Conservation (phyloP, 2,113 vertebrate species). For the Hypanus sabinus region DNA sequence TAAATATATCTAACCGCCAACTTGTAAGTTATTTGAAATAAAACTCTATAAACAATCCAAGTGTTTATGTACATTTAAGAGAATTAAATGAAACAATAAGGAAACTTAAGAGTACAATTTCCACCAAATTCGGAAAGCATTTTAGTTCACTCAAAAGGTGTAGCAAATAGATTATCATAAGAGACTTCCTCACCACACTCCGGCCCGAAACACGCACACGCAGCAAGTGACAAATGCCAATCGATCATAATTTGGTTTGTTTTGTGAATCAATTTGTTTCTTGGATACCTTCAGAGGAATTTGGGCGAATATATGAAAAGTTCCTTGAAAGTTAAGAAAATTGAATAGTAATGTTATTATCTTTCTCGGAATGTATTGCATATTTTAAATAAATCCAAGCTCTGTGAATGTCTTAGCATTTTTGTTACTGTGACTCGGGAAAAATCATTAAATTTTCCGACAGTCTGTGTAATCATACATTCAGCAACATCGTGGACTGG, state of each 20-base stretch:
- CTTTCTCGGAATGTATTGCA: background rate
- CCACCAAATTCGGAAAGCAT: background rate
- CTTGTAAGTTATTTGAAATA: background rate
- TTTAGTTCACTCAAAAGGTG: background rate
- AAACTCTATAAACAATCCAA: background rate
- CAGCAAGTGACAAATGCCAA: background rate
- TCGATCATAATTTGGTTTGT: background rate
- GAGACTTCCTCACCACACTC: no score
- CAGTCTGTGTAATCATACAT: no score
- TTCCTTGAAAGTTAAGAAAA: background rate
- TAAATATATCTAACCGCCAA: background rate
- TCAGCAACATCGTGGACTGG: background rate
- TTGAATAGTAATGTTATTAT: no score
- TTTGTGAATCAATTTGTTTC: background rate
- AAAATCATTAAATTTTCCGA: background rate
- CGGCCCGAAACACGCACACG: no score
- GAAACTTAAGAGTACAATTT: slow-evolving; percentile 2
- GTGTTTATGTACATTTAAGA: slow-evolving; percentile 27
- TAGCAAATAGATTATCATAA: background rate
- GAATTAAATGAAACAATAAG: slow-evolving; percentile 8
- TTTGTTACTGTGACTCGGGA: background rate
- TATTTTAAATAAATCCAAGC: background rate
- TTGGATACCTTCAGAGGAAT: background rate
- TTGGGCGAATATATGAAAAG: background rate
- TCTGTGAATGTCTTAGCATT: background rate